Base-by-base conservation (phyloP, 2,113 vertebrate species). In the Epinephelus moara region DNA sequence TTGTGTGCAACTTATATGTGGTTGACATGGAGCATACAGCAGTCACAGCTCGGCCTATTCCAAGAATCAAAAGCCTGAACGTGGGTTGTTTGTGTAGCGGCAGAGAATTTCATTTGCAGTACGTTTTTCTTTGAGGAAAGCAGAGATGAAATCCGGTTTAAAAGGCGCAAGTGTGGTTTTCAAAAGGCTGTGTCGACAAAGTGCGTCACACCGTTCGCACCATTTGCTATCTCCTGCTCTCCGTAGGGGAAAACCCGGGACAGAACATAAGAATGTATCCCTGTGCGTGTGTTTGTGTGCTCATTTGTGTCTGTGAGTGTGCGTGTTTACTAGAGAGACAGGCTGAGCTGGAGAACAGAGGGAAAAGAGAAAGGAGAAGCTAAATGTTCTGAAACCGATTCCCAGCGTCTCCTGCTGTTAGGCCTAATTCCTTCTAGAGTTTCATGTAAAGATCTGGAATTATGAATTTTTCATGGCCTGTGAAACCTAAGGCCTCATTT, bases 401-500 rank as follows among this genome's bases (percentile, higher is more conserved):
- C 85, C 74, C 80, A 81, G 85, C 71, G 57, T 90, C 90, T 92
- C 90, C 79, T 66, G 84, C 89, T 92, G 91, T 86, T 77, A 62
- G 87, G 70, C 57, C 73, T 90, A 90, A 93, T 92, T 91, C 90
- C 91, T 89, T 90, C 91, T 94, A 82, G 84, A 91, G 91, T 94
- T 93, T 91, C 93, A 93, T 92, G 90, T 93, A 89, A 87, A 90
- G 93, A 91, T 89, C 85, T 89, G 89, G 87, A 93, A 90, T 91
- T 93, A 94, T 94, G 85, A 93, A 94, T 92, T 92, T 93, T 94
- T 93, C 90, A 94, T 94, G 90, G 89, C 82, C 80, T 75, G 79
- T 6, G 92, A 92, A 94, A 94, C 88, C 87, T 75, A 90, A 93
- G 83, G 83, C 89, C 89, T 92, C 92, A 84, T 90, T 93, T 89